phyloP scores from a whole-genome alignment of 2,113 vertebrate genomes.

The Bagarius yarrelli region DNA sequence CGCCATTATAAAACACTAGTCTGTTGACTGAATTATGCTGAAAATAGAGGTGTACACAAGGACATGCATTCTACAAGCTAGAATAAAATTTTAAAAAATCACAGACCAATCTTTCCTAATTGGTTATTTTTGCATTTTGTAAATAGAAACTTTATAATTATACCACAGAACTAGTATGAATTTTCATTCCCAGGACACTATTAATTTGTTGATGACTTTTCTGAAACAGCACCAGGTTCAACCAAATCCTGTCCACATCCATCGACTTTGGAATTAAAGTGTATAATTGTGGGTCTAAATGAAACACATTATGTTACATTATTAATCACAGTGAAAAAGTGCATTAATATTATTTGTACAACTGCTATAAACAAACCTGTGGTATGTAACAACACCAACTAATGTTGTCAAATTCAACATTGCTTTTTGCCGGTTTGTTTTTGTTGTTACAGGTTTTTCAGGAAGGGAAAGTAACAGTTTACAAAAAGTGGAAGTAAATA shows the following conservation, averaged over 20 bases:
- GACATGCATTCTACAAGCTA: neutral
- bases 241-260: neutral
- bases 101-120: neutral
- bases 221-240: neutral
- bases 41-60: slow-evolving; percentile 4
- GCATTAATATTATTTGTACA: neutral
- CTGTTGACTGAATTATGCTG: neutral
- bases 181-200: neutral
- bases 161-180: neutral
- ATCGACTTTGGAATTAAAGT: neutral
- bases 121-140: neutral
- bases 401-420: neutral
- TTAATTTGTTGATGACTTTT: neutral
- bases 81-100: neutral
- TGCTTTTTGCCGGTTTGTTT: neutral
- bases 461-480: neutral
- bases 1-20: neutral
- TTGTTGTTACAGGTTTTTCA: neutral
- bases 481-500: neutral
- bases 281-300: neutral
- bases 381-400: neutral
- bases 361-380: neutral
- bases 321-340: neutral
- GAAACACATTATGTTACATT: neutral
- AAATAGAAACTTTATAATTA: neutral